A percentile compares a stretch with the other conserved stretches of the same genome.
Evolutionary conservation across 2,888 invertebrate genomes (phyloP).

Genomic region (Tyria jacobaeae): DNA sequence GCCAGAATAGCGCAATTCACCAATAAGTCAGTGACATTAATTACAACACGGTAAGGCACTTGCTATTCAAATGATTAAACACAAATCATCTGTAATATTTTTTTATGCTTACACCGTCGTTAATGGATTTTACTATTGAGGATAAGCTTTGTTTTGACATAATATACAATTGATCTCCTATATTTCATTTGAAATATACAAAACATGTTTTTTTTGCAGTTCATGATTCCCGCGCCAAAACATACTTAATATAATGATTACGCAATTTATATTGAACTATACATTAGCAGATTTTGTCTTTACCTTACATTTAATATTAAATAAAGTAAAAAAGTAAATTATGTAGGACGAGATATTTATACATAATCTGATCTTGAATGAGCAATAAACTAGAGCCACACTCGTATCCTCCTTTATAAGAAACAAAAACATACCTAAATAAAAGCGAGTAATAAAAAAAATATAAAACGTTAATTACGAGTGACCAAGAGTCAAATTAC

Average conservation of each 20-base stretch:
- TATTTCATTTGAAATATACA: background rate
- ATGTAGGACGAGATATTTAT: no score
- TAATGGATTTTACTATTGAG: no score
- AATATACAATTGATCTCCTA: background rate
- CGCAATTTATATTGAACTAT: no score
- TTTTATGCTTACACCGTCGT: background rate
- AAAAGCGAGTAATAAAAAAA: background rate
- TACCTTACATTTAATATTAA: no score
- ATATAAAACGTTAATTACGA: background rate
- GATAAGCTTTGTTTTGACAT: background rate
- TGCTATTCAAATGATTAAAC: background rate
- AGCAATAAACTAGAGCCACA: no score
- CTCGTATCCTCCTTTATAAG: no score
- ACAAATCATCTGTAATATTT: conserved; percentile 1
- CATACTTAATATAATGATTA: no score
- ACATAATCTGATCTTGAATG: no score
- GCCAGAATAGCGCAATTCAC: no score
- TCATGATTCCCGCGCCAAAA: background rate
- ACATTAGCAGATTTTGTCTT: no score
- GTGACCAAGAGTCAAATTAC: conserved; percentile 13
- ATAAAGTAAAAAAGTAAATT: no score
- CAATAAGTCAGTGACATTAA: background rate
- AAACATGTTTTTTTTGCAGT: no score
- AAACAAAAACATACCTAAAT: background rate
- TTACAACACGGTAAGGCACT: background rate